Conservation (phyloP, 2,797 vertebrate species). For the Microctenopoma steveboyesi region DNA sequence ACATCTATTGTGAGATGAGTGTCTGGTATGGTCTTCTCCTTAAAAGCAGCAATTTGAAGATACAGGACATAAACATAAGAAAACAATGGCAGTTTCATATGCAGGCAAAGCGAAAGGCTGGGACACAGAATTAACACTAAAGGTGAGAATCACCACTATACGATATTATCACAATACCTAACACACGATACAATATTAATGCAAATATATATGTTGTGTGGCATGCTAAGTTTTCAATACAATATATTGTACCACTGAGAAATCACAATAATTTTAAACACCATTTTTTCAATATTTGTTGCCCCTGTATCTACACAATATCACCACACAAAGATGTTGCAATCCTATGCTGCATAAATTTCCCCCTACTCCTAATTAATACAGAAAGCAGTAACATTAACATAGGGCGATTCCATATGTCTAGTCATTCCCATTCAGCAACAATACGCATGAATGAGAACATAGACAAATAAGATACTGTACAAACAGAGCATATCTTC, state of each 20-base stretch:
- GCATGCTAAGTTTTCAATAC: too few relatives aligned
- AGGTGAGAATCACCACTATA: too few relatives aligned
- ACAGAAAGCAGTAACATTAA: neutral
- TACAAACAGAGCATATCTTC: neutral
- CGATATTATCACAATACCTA: too few relatives aligned
- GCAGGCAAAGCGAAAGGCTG: constrained; percentile 16
- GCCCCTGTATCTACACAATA: too few relatives aligned
- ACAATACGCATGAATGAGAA: neutral
- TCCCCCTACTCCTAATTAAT: constrained; percentile 2
- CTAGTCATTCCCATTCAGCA: constrained; percentile 1
- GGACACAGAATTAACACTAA: constrained; percentile 44
- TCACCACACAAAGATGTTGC: too few relatives aligned
- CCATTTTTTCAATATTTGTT: too few relatives aligned
- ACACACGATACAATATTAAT: too few relatives aligned
- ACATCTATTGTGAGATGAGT: neutral
- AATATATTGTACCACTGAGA: too few relatives aligned
- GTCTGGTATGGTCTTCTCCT: constrained; percentile 7
- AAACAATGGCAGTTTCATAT: constrained; percentile 6
- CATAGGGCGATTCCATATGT: neutral
- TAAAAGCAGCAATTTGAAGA: constrained; percentile 13
- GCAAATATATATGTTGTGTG: too few relatives aligned
- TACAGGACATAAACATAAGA: constrained; percentile 6
- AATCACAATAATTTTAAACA: too few relatives aligned
- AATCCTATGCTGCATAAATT: too few relatives aligned
- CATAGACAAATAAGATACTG: neutral